phyloP scores from a whole-genome alignment of 92 coral and sea anemone species.

The Epizoanthus scotinus region DNA sequence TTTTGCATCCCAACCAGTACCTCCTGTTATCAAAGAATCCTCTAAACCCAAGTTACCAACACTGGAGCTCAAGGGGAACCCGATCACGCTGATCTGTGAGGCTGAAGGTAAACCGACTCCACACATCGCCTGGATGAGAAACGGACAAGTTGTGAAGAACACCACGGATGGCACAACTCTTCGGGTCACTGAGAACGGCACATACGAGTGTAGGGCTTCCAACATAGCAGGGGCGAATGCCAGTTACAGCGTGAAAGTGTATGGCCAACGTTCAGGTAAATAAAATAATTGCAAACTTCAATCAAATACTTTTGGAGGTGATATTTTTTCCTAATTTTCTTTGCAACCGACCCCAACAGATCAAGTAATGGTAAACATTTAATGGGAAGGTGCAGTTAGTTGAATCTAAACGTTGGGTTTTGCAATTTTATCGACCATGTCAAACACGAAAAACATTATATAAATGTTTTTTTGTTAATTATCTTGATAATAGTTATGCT shows the following conservation, averaged over 20 bases:
- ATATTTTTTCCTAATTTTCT: too few species aligned
- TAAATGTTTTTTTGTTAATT: too few species aligned
- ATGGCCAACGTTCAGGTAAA: neutral
- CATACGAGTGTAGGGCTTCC: constrained; percentile 14
- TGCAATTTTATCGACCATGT: too few species aligned
- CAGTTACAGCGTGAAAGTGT: constrained; percentile 7
- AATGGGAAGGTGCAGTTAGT: too few species aligned
- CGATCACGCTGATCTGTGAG: constrained; percentile 2
- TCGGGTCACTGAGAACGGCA: neutral
- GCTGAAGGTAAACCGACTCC: neutral
- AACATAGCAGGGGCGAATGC: neutral
- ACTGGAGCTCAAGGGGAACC: neutral
- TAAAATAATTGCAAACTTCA: neutral
- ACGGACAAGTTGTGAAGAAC: constrained; percentile 17
- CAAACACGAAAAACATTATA: too few species aligned
- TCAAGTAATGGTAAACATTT: too few species aligned
- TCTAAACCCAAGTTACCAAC: neutral
- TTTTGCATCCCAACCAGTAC: neutral
- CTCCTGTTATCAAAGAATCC: neutral
- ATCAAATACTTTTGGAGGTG: neutral
- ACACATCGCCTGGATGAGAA: neutral
- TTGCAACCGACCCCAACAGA: too few species aligned
- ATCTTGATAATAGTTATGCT: too few species aligned
- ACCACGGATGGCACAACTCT: neutral
- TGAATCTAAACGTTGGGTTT: too few species aligned